These are phyloP conservation scores for Sebastes hubbsi DNA, from an alignment of 2,797 vertebrate genomes.

Conservation along the genomic window DNA sequence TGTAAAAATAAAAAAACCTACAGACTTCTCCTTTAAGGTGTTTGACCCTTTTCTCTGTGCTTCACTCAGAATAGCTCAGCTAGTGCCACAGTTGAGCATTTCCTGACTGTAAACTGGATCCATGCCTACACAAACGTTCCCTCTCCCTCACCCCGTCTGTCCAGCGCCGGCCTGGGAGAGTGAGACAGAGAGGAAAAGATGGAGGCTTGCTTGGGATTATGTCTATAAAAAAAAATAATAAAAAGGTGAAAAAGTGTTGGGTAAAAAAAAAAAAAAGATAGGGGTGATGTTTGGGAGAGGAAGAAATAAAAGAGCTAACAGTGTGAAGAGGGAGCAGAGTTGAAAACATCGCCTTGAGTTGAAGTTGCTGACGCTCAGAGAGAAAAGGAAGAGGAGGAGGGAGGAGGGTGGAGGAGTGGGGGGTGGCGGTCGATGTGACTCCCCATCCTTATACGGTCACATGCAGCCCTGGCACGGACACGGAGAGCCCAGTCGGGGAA, in stretches of 20 bases:
- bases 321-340: constrained; percentile 5
- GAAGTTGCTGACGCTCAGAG: constrained; percentile 45
- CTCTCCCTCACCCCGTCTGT: constrained; percentile 25
- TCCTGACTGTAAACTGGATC: constrained; percentile 60
- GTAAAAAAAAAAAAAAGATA: neutral
- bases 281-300: neutral
- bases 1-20: neutral
- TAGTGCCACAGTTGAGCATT: constrained; percentile 63
- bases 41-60: constrained; percentile 20
- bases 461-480: constrained; percentile 66
- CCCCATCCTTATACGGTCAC: constrained; percentile 84
- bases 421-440: constrained; percentile 50
- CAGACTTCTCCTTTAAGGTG: neutral
- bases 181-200: constrained; percentile 15
- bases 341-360: constrained; percentile 12
- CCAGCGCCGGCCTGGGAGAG: neutral
- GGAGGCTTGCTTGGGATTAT: neutral
- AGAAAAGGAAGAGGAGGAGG: constrained; percentile 23
- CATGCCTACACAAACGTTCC: constrained; percentile 42
- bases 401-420: neutral
- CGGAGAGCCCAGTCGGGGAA: constrained; percentile 59
- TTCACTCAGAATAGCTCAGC: constrained; percentile 61
- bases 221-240: neutral
- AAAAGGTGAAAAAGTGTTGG: neutral
- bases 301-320: neutral